Conservation (phyloP, 2,888 invertebrate genomes). For the Apomyelois bistriatella region DNA sequence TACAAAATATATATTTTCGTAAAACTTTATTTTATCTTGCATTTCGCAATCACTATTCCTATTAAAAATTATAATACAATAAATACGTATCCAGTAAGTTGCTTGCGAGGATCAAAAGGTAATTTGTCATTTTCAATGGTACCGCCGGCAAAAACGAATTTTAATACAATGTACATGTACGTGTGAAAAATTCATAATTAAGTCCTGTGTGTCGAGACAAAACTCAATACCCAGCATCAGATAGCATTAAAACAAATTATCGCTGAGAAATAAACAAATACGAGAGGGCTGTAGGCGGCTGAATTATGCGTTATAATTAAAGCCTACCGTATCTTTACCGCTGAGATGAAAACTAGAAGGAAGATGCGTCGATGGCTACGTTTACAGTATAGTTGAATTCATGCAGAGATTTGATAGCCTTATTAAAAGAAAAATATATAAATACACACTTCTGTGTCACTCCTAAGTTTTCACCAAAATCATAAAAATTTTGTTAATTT, state of each 20-base stretch:
- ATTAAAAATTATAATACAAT: conserved; percentile 22
- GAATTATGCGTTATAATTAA: conserved; percentile 72
- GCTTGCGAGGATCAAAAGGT: conserved; percentile 42
- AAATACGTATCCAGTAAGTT: conserved; percentile 27
- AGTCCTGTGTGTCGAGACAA: conserved; percentile 25
- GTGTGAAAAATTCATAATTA: conserved; percentile 56
- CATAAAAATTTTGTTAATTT: too few species aligned
- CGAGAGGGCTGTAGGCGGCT: conserved; percentile 33
- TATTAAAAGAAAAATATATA: too few species aligned
- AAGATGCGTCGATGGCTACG: background rate
- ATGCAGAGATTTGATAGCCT: too few species aligned
- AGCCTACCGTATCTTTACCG: conserved; percentile 44
- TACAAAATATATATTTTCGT: background rate
- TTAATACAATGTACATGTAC: conserved; percentile 23
- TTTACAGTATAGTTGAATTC: too few species aligned
- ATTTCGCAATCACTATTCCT: conserved; percentile 16
- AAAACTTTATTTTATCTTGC: background rate
- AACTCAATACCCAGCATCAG: conserved; percentile 39
- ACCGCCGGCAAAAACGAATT: conserved; percentile 25
- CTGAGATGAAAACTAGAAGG: background rate
- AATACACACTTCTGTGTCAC: too few species aligned
- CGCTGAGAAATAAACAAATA: conserved; percentile 56
- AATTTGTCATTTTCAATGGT: conserved; percentile 54
- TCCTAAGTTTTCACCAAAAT: too few species aligned
- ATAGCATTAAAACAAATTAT: conserved; percentile 67